phyloP scores from a whole-genome alignment of 2,797 vertebrate species.

The Pipistrellus kuhlii region DNA sequence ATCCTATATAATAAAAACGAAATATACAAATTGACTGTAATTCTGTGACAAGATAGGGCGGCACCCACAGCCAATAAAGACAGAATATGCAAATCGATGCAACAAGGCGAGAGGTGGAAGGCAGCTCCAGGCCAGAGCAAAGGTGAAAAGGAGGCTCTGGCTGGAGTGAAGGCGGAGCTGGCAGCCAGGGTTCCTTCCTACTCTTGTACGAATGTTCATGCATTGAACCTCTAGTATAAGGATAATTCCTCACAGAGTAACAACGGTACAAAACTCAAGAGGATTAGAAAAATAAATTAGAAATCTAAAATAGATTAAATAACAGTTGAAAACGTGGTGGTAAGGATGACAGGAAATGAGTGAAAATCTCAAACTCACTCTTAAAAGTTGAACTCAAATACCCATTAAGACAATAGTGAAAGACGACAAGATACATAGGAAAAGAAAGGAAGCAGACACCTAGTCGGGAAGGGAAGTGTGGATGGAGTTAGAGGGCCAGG shows the following conservation, averaged over 20 bases:
- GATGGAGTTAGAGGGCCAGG: not conserved
- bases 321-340: not conserved
- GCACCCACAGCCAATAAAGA: too few relatives aligned
- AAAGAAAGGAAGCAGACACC: not conserved
- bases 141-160: too few relatives aligned
- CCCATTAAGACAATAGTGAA: not conserved
- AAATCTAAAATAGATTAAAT: not conserved
- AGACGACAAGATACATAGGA: not conserved
- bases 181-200: too few relatives aligned
- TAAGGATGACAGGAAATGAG: not conserved
- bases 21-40: too few relatives aligned
- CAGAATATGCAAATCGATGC: too few relatives aligned
- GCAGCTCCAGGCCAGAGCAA: too few relatives aligned
- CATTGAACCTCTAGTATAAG: not conserved
- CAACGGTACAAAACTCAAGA: not conserved
- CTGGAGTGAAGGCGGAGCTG: too few relatives aligned
- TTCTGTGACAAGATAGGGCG: too few relatives aligned
- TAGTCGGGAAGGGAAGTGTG: too few relatives aligned
- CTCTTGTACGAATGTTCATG: too few relatives aligned
- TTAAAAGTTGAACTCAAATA: not conserved
- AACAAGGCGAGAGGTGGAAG: too few relatives aligned
- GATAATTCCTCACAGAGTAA: not conserved
- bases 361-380: not conserved
- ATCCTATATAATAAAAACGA: too few relatives aligned
- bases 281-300: not conserved